A percentile compares a stretch with the other conserved stretches of the same genome.
Conservation (phyloP, 92 coral and sea anemone species). For the Meandrina meandrites region DNA sequence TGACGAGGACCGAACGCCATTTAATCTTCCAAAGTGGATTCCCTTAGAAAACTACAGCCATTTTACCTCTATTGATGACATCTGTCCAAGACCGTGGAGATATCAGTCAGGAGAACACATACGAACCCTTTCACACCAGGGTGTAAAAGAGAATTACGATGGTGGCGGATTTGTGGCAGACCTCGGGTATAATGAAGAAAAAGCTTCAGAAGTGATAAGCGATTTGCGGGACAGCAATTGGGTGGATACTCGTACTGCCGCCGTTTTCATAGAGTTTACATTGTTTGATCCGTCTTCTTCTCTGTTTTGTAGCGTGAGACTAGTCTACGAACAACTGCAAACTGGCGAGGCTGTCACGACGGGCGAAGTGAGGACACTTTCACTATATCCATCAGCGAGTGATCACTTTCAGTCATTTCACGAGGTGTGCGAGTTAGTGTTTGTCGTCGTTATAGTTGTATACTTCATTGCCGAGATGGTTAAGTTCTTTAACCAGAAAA, state of each 20-base stretch:
- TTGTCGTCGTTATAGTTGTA: slow-evolving; percentile 65
- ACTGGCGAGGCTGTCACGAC: slow-evolving; percentile 49
- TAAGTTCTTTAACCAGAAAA: slow-evolving; percentile 62
- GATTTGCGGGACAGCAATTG: slow-evolving; percentile 46
- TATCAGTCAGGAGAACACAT: slow-evolving; percentile 48
- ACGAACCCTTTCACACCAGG: slow-evolving; percentile 44
- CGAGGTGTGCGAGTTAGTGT: slow-evolving; percentile 71
- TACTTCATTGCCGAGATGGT: slow-evolving; percentile 65
- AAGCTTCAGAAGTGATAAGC: slow-evolving; percentile 54
- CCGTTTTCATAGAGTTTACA: slow-evolving; percentile 72
- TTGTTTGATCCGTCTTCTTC: slow-evolving; percentile 69
- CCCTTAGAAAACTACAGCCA: slow-evolving; percentile 48
- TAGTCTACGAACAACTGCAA: slow-evolving; percentile 59
- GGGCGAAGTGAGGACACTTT: background rate
- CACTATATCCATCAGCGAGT: slow-evolving; percentile 59
- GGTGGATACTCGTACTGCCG: slow-evolving; percentile 64
- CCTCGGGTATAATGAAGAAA: slow-evolving; percentile 66
- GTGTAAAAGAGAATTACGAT: slow-evolving; percentile 36
- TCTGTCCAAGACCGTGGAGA: slow-evolving; percentile 80
- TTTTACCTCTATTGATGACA: slow-evolving; percentile 28
- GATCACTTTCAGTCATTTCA: slow-evolving; percentile 59
- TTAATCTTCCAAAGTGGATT: slow-evolving; percentile 61
- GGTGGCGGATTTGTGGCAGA: slow-evolving; percentile 82
- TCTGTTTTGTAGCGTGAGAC: slow-evolving; percentile 63
- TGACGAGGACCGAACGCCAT: slow-evolving; percentile 58